Evolutionary conservation across 2,888 invertebrate species (phyloP).

Genomic region (Endomychus coccineus): DNA sequence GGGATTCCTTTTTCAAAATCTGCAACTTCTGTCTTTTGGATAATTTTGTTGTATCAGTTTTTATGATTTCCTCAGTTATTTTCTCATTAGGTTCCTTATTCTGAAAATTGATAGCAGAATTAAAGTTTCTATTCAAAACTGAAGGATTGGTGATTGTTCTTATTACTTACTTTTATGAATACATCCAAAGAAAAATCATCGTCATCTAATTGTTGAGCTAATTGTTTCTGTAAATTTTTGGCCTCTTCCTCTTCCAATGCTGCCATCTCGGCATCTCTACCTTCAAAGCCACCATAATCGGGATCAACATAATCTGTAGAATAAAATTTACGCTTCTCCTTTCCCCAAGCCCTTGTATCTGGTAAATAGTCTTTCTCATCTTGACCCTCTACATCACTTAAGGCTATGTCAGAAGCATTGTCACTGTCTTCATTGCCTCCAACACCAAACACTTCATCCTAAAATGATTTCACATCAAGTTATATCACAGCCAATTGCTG

Average conservation of each 20-base stretch:
- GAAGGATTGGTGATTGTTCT: neutral
- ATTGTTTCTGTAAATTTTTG: constrained; percentile 66
- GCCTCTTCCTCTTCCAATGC: constrained; percentile 80
- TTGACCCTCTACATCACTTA: constrained; percentile 72
- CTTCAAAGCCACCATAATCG: constrained; percentile 64
- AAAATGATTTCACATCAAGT: constrained; percentile 17
- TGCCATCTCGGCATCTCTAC: constrained; percentile 64
- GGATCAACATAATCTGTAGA: constrained; percentile 84
- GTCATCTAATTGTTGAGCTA: constrained; percentile 71
- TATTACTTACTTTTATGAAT: constrained; percentile 40
- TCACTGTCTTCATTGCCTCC: constrained; percentile 41
- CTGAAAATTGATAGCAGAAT: neutral
- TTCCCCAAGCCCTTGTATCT: constrained; percentile 83
- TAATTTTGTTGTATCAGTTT: constrained; percentile 69
- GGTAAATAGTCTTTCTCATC: constrained; percentile 64
- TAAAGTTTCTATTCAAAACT: neutral
- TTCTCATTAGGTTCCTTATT: constrained; percentile 23
- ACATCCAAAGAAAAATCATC: constrained; percentile 64
- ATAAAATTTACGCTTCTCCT: constrained; percentile 69
- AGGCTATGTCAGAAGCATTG: constrained; percentile 48
- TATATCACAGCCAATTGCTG: neutral
- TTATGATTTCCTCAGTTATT: constrained; percentile 52
- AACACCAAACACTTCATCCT: constrained; percentile 59
- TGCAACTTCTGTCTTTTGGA: constrained; percentile 68
- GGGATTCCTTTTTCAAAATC: constrained; percentile 76